Percentiles rank a stretch among this genome's conserved stretches.
phyloP scores from a whole-genome alignment of 2,113 vertebrate genomes.

The Cottus gobio region DNA sequence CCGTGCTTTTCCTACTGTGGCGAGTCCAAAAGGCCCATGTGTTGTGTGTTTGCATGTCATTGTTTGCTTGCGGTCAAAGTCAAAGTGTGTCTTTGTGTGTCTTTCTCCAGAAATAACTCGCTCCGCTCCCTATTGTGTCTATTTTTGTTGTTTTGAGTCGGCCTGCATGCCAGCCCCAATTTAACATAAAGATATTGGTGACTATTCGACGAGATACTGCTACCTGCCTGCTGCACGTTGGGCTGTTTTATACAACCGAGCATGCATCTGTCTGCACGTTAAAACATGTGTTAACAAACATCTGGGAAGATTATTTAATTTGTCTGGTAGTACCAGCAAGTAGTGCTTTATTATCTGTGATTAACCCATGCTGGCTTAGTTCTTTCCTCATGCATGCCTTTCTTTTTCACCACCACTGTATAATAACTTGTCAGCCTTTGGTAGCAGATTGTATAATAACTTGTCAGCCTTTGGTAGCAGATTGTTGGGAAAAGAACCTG shows the following conservation, averaged over 20 bases:
- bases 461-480: not conserved
- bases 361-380: not conserved
- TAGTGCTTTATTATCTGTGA: not conserved
- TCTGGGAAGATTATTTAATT: not conserved
- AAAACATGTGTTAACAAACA: not conserved
- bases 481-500: not conserved
- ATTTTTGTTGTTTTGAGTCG: not conserved
- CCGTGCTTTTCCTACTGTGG: not conserved
- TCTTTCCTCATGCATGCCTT: not conserved
- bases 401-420: not conserved
- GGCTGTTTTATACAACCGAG: not conserved
- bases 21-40: not conserved
- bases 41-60: not conserved
- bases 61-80: constrained; percentile 2
- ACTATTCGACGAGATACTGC: not conserved
- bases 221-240: not conserved
- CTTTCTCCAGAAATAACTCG: constrained; percentile 16
- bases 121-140: not conserved
- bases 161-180: not conserved
- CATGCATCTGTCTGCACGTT: not conserved
- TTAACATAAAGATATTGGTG: not conserved
- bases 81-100: constrained; percentile 5
- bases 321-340: not conserved
- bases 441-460: too few species aligned
- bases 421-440: not conserved